These are phyloP conservation scores for Parus major DNA, from an alignment of 2,113 vertebrate genomes.

Conservation along the genomic window DNA sequence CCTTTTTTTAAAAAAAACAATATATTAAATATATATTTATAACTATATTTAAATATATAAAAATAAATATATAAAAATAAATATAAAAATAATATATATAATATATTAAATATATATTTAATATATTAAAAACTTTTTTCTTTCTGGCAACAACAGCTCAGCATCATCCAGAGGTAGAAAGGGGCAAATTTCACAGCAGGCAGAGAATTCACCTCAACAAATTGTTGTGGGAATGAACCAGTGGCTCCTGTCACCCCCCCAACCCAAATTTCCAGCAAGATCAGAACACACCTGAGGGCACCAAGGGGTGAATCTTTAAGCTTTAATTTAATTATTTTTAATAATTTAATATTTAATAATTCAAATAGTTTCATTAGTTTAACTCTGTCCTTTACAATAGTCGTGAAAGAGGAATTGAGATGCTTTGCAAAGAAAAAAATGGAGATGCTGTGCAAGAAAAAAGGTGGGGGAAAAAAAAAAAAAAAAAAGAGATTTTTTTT, in stretches of 20 bases:
- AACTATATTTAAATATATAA: no score
- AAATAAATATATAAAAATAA: no score
- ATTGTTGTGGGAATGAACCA: background rate
- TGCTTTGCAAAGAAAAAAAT: background rate
- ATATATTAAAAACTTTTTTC: background rate
- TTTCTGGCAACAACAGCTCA: accelerated
- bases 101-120: no score
- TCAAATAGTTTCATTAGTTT: no score
- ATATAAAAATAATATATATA: no score
- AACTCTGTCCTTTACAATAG: background rate
- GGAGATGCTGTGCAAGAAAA: background rate
- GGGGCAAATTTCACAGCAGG: background rate
- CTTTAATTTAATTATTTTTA: background rate
- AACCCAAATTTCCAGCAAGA: background rate
- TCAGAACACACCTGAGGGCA: background rate
- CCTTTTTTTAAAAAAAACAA: background rate
- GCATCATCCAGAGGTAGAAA: background rate
- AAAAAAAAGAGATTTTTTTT: background rate
- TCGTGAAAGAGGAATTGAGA: background rate
- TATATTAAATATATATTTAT: no score
- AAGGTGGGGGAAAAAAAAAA: background rate
- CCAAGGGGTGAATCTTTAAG: background rate
- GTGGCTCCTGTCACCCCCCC: background rate
- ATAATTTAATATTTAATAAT: no score
- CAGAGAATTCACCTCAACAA: background rate